Base-by-base conservation (phyloP, 2,888 invertebrate genomes). In the Sabellastarte sp. region DNA sequence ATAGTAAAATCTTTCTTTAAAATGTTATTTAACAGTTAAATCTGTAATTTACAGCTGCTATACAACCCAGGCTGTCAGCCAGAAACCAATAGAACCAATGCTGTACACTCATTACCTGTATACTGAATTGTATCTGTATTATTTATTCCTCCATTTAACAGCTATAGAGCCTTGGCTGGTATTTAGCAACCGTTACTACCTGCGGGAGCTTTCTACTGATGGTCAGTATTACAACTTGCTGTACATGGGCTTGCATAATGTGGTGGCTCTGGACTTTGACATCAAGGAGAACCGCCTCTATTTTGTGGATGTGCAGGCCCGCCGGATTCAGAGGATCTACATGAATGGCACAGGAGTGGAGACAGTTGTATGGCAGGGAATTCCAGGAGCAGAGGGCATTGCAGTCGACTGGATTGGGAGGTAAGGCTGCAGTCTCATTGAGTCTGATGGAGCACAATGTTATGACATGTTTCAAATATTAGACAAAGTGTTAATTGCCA, bases 221-320 rank as follows among this genome's bases (percentile, higher is more conserved):
- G 97, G 94, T 0, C 86, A 88, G 2, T 86, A 88, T 10, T 96
- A 96, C 81, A 87, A 95, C 24, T 90, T 95, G 76, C 79, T 86
- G 30, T 93, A 95, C 77, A 95, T 95, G 83, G 97, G 97, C 80
- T 88, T 98, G 29, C 91, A 95, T 87, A 98, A 97, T 80, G 96
- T 95, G 0, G 97, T 98, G 0, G 77, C 79, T 2, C 63, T 82
- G 29, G 80, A 81, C 66, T 77, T 78, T 59, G 76, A 80, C 64
- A 73, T 74, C 41, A 55, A 60, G 15, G 76, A 80, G 28, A 69
- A 77, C 29, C 67, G 72, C 55, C 61, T 81, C 26, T 81, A 80
- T 68, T 76, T 78, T 56, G 73, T 76, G 1, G 80, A 81, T 59
- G 76, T 76, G 1, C 72, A 72, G 53, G 53, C 72, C 2, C 73